Evolutionary conservation across 2,888 invertebrate genomes (phyloP).

Genomic region (Heteromurus nitidus): DNA sequence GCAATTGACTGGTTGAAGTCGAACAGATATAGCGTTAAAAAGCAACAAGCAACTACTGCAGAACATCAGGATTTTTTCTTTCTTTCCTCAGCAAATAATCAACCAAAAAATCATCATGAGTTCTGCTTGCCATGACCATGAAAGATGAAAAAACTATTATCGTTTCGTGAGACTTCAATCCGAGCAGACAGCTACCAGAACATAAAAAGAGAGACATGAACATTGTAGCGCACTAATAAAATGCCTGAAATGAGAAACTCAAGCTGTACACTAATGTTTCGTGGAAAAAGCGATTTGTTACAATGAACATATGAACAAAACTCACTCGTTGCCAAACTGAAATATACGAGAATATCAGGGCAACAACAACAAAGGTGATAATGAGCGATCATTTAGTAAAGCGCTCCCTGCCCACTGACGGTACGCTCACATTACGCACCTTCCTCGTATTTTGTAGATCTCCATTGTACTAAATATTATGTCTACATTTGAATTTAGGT

Average conservation of each 20-base stretch:
- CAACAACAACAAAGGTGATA: slow-evolving; percentile 43
- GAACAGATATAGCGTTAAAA: not conserved
- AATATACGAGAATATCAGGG: too few relatives aligned
- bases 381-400: slow-evolving; percentile 36
- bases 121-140: slow-evolving; percentile 16
- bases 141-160: slow-evolving; percentile 33
- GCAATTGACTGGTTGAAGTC: slow-evolving; percentile 8
- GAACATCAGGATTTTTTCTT: slow-evolving; percentile 3
- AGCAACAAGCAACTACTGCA: too few relatives aligned
- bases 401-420: too few relatives aligned
- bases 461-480: too few relatives aligned
- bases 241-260: slow-evolving; percentile 15
- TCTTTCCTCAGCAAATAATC: slow-evolving; percentile 32
- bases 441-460: not conserved
- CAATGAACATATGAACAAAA: not conserved
- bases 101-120: slow-evolving; percentile 37
- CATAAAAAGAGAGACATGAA: not conserved
- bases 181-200: not conserved
- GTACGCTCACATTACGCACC: not conserved
- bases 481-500: too few relatives aligned
- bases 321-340: too few relatives aligned
- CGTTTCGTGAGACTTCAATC: slow-evolving; percentile 15
- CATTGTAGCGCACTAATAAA: slow-evolving; percentile 13
- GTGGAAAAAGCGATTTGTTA: not conserved
- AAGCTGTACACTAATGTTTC: not conserved